Evolutionary conservation across 92 coral and sea anemone species (phyloP), one percentile per base, ranked within the genome.

Genomic region (Epizoanthus fatuus): DNA sequence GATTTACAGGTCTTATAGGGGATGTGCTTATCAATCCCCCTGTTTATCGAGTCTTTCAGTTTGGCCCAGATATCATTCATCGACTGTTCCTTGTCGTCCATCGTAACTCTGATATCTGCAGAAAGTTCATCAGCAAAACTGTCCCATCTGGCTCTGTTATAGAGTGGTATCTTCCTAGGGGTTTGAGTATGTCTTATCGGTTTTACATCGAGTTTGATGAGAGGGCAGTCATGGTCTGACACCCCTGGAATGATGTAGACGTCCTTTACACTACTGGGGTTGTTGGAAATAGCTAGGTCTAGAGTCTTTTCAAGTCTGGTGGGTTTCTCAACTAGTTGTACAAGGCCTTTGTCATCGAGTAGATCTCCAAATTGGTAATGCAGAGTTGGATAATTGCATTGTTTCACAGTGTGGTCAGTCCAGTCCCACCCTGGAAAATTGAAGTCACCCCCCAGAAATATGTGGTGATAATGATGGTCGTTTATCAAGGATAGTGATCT

Each of bases 171-270:
- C 71, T 90, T 62, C n/a, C 91, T 69, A 13, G 89, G 91, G 11
- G 3, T 70, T 82, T 84, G 94, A 17, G 4, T 70, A 84, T 91
- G 51, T 10, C 94, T 80, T 87, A 91, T 75, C 16, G 88, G 92
- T 55, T 64, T 84, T 29, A 74, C 62, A 72, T 89, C 85, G 20
- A 84, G 38, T 5, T 60, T 79, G 14, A 83, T 51, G 13, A 89
- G 68, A 7, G 92, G 89, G 82, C 92, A 89, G 59, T 89, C 92
- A 68, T 89, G 92, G 76, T 89, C 92, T 49, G 93, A 86, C 14
- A 90, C 75, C 14, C 90, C 90, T 14, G 93, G 81, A 5, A 91
- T 35, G n/a, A 87, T 73, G 38, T 16, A 59, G 8, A 84, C 84
- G 11, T 91, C 51, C 0, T 17, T 15, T 40, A 82, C 51, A 35